phyloP scores from a whole-genome alignment of 2,888 invertebrate genomes.

The Oscheius sp. region DNA sequence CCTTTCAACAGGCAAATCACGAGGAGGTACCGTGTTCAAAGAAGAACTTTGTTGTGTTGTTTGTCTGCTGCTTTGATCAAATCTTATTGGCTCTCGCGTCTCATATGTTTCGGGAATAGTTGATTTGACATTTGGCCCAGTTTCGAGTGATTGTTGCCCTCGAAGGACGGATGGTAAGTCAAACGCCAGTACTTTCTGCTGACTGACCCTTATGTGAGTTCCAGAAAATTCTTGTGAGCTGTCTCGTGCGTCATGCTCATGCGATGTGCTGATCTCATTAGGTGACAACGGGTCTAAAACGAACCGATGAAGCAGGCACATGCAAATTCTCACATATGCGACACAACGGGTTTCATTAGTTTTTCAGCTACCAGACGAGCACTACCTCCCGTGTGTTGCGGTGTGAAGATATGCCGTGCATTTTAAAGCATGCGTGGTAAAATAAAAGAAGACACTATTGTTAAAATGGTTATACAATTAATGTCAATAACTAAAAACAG shows the following conservation, averaged over 20 bases:
- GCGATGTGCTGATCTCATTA: conserved; percentile 30
- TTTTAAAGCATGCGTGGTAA: conserved; percentile 9
- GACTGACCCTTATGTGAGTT: not conserved
- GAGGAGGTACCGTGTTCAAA: not conserved
- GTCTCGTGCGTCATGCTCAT: conserved; percentile 30
- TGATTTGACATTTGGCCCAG: not conserved
- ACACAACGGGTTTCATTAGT: conserved; percentile 1
- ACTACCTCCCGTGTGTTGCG: conserved; percentile 14
- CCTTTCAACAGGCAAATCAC: not conserved
- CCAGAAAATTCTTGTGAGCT: conserved; percentile 21
- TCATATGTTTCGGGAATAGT: conserved; percentile 3
- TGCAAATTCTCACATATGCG: conserved; percentile 13
- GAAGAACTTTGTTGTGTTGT: not conserved
- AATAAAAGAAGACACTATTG: not conserved
- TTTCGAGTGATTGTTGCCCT: conserved; percentile 21
- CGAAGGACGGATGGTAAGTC: conserved; percentile 22
- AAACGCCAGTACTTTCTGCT: conserved; percentile 21
- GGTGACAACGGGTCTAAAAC: conserved; percentile 30
- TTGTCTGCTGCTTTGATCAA: not conserved
- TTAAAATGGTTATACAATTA: conserved; percentile 7
- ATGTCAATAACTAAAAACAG: not conserved
- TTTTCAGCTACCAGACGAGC: conserved; percentile 15
- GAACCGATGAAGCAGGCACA: conserved; percentile 28
- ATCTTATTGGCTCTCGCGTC: not conserved
- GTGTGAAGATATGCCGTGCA: conserved; percentile 12